phyloP scores from a whole-genome alignment of 2,888 invertebrate species.

The Drosophila acutilabella region DNA sequence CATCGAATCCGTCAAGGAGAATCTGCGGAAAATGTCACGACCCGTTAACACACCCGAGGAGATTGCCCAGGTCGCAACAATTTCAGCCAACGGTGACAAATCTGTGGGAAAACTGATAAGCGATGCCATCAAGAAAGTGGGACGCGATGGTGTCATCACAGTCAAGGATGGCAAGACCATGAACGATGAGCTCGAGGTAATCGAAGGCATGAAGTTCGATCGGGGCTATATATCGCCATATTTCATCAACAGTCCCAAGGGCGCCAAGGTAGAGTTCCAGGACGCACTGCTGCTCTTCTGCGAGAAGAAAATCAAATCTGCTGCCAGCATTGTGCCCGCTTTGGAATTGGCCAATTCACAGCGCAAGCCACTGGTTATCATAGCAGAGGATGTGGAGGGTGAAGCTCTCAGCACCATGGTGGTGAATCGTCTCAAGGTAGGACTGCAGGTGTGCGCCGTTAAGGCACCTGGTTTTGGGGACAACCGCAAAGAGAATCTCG shows the following conservation, averaged over 20 bases:
- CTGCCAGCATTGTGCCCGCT: constrained; percentile 98
- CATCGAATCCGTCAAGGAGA: constrained; percentile 95
- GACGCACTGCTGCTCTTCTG: constrained; percentile 97
- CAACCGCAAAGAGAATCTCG: constrained; percentile 94
- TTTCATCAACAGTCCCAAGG: constrained; percentile 98
- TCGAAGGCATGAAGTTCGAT: constrained; percentile 99
- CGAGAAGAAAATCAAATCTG: constrained; percentile 98
- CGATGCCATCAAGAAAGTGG: constrained; percentile 98
- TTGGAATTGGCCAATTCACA: constrained; percentile 97
- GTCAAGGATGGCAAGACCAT: constrained; percentile 99
- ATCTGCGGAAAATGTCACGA: constrained; percentile 94
- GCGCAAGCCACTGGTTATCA: constrained; percentile 95
- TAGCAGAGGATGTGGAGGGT: constrained; percentile 97
- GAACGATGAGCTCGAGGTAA: constrained; percentile 96
- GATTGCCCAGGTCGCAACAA: constrained; percentile 99
- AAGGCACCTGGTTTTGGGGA: constrained; percentile 98
- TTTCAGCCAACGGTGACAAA: constrained; percentile 98
- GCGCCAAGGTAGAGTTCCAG: constrained; percentile 98
- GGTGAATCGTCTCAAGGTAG: constrained; percentile 95
- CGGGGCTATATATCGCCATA: constrained; percentile 99
- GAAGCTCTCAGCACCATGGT: constrained; percentile 97
- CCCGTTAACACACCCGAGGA: constrained; percentile 98
- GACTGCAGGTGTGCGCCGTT: constrained; percentile 96
- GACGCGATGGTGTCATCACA: constrained; percentile 98
- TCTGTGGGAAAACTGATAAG: constrained; percentile 96